These are phyloP conservation scores for Physeter macrocephalus DNA, from an alignment of 2,113 vertebrate species.

Conservation along the genomic window DNA sequence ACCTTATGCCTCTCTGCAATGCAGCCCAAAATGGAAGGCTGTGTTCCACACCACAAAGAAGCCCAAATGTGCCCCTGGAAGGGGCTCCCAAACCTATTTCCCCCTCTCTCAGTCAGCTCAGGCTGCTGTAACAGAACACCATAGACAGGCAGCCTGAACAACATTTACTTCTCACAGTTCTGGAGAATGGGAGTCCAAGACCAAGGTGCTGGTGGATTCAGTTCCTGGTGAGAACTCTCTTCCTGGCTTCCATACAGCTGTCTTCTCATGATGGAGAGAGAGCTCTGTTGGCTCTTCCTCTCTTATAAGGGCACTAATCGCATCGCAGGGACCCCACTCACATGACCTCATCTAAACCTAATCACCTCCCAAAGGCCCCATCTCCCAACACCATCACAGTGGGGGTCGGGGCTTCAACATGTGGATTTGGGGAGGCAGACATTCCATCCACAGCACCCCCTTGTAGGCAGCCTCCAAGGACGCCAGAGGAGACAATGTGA, in stretches of 20 bases:
- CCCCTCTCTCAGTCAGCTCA: background rate
- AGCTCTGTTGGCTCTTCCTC: background rate
- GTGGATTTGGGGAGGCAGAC: background rate
- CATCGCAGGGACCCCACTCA: background rate
- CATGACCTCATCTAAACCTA: background rate
- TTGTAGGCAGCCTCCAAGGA: background rate
- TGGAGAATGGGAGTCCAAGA: background rate
- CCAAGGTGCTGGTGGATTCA: background rate
- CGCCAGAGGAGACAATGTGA: fast-evolving
- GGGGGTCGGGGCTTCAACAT: too few relatives aligned
- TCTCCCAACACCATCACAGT: background rate
- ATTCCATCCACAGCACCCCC: background rate
- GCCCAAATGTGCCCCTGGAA: background rate
- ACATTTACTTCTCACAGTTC: background rate
- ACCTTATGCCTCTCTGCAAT: background rate
- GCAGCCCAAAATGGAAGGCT: background rate
- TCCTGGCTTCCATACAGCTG: background rate
- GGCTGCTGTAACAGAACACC: background rate
- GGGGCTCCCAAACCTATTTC: background rate
- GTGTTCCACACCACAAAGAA: background rate
- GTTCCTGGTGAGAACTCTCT: background rate
- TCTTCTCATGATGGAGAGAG: background rate
- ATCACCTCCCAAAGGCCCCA: background rate
- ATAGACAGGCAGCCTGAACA: background rate
- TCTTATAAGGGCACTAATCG: background rate